These are phyloP conservation scores for Corythornis vintsioides DNA, from an alignment of 2,113 vertebrate genomes.

Conservation along the genomic window DNA sequence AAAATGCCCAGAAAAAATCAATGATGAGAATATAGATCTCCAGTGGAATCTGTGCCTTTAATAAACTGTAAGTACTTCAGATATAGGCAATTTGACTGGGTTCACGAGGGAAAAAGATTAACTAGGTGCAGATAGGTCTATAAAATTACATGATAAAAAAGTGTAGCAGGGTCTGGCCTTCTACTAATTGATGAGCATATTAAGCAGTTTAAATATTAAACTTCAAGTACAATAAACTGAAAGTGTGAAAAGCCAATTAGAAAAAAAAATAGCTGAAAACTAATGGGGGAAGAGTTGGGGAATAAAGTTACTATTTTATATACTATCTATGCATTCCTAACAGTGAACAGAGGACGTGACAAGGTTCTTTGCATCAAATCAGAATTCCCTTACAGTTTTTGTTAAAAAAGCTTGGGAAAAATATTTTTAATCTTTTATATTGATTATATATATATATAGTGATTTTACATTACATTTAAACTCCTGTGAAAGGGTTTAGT, in stretches of 20 bases:
- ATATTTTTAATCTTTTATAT: no score
- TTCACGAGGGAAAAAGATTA: background rate
- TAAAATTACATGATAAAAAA: background rate
- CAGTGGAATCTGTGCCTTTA: background rate
- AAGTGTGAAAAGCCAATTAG: background rate
- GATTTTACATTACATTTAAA: no score
- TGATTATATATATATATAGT: no score
- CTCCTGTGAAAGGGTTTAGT: no score
- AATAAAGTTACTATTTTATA: background rate
- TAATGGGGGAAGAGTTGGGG: background rate
- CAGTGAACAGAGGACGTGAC: background rate
- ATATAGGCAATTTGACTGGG: background rate
- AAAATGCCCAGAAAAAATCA: background rate
- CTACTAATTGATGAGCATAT: background rate
- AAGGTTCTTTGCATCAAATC: background rate
- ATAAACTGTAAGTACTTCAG: background rate
- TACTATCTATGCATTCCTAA: background rate
- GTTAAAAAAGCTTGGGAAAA: background rate
- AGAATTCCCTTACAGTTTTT: background rate
- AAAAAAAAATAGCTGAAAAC: background rate
- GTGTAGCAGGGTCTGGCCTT: background rate
- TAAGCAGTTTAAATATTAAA: conserved; percentile 12
- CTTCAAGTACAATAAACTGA: background rate
- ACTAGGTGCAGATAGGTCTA: background rate
- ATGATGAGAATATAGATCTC: background rate